Conservation (phyloP, 2,888 invertebrate species). For the Meteorus cinctellus region DNA sequence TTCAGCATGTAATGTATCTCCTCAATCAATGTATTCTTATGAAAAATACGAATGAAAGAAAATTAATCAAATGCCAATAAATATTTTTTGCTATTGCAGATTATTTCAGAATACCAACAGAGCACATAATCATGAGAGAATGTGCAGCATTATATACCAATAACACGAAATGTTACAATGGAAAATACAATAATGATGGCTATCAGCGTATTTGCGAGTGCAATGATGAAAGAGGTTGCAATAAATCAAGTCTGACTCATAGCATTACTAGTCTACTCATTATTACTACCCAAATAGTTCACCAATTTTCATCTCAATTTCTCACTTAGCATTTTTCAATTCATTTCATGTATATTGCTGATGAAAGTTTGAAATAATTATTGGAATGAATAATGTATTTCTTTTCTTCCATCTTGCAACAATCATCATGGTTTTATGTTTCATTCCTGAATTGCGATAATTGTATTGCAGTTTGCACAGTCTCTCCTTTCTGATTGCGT, state of each 20-base stretch:
- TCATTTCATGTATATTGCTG: not conserved
- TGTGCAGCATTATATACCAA: conserved; percentile 55
- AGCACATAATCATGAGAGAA: conserved; percentile 57
- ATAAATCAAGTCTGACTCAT: conserved; percentile 41
- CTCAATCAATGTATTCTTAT: not conserved
- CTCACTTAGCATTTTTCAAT: not conserved
- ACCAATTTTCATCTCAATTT: not conserved
- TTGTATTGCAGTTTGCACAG: not conserved
- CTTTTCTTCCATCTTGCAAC: too few relatives aligned
- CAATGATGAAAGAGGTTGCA: conserved; percentile 56
- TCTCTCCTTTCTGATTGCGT: not conserved
- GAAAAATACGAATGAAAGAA: not conserved
- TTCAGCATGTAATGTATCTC: conserved; percentile 54
- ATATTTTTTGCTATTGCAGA: conserved; percentile 51
- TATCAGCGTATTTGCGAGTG: conserved; percentile 63
- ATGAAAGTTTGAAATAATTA: not conserved
- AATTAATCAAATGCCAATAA: not conserved
- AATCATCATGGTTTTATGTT: not conserved
- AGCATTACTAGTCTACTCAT: not conserved
- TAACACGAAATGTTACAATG: conserved; percentile 58
- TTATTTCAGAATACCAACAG: conserved; percentile 58
- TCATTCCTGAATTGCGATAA: not conserved
- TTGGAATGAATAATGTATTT: not conserved
- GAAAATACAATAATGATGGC: conserved; percentile 59
- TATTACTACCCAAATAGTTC: not conserved